Conservation (phyloP, 2,113 vertebrate species). For the Lasiurus cinereus region DNA sequence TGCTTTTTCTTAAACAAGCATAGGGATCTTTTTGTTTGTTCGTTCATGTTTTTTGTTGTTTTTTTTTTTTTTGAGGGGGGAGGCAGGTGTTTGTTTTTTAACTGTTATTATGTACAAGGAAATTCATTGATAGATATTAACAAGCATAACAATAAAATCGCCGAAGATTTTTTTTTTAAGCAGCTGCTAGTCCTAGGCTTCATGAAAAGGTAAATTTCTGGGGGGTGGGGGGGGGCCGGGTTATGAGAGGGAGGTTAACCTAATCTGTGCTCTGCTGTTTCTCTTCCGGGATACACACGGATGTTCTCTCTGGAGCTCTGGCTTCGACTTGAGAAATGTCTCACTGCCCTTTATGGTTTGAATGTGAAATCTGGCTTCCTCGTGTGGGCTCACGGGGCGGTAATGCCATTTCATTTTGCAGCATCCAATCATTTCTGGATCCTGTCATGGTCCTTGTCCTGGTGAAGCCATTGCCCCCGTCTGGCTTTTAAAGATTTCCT, state of each 20-base stretch:
- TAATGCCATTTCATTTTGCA: conserved; percentile 47
- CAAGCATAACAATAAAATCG: conserved; percentile 53
- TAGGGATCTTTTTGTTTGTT: conserved; percentile 52
- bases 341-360: conserved; percentile 53
- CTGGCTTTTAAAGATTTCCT: conserved; percentile 32
- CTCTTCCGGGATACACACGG: conserved; percentile 7
- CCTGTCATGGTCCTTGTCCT: conserved; percentile 51
- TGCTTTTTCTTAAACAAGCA: conserved; percentile 55
- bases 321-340: conserved; percentile 59
- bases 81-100: conserved; percentile 33
- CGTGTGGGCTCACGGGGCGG: background rate
- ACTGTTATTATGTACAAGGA: conserved; percentile 46
- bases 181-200: conserved; percentile 40
- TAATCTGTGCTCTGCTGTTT: conserved; percentile 45
- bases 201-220: conserved; percentile 55
- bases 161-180: conserved; percentile 55
- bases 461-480: background rate
- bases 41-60: background rate
- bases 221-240: background rate
- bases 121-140: conserved; percentile 58
- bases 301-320: conserved; percentile 46
- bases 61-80: no score
- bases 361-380: conserved; percentile 46
- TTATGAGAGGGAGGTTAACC: background rate
- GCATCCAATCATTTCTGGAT: conserved; percentile 51